Conservation (phyloP, 2,888 invertebrate genomes). For the Carabus problematicus region DNA sequence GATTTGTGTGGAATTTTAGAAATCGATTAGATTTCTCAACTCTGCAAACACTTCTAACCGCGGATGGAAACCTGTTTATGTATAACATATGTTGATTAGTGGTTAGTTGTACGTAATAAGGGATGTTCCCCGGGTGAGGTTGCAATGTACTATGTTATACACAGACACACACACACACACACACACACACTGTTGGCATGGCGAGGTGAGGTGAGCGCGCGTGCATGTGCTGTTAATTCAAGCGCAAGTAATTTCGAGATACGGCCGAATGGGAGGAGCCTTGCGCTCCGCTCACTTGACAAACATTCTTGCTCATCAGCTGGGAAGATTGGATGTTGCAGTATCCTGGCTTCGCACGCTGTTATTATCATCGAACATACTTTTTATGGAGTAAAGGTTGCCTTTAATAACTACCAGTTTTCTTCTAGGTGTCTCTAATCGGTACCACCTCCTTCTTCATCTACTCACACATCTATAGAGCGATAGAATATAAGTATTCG, state of each 20-base stretch:
- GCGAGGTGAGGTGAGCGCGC: neutral
- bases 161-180: neutral
- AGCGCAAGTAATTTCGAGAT: slow-evolving; percentile 24
- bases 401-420: slow-evolving; percentile 43
- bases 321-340: slow-evolving; percentile 53
- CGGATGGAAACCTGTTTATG: too few species aligned
- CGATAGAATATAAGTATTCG: neutral
- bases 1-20: too few species aligned
- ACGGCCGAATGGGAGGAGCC: slow-evolving; percentile 24
- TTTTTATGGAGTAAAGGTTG: slow-evolving; percentile 41
- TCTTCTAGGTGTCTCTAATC: slow-evolving; percentile 43
- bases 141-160: neutral
- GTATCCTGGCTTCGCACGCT: slow-evolving; percentile 47
- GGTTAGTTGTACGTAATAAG: slow-evolving; percentile 1
- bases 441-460: slow-evolving; percentile 32
- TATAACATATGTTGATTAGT: neutral
- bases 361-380: slow-evolving; percentile 51
- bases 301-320: slow-evolving; percentile 51
- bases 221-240: slow-evolving; percentile 16
- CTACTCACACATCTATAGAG: neutral
- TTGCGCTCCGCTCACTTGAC: slow-evolving; percentile 11
- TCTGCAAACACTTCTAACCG: too few species aligned
- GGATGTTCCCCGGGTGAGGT: neutral
- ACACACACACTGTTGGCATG: neutral
- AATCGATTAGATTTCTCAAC: too few species aligned